Evolutionary conservation across 2,888 invertebrate species (phyloP).

Genomic region (Trachelus troglodyta): DNA sequence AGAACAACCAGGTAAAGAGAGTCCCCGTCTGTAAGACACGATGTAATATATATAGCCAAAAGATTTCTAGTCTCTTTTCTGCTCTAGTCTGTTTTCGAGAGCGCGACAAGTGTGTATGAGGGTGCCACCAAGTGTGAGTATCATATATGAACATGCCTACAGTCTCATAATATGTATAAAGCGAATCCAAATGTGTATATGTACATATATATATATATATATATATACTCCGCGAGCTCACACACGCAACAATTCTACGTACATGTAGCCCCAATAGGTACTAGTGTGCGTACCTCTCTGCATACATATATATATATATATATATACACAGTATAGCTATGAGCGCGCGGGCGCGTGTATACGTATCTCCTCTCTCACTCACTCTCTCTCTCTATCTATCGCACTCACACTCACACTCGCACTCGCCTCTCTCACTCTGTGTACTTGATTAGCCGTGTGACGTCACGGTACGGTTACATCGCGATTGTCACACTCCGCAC

Average conservation of each 20-base stretch:
- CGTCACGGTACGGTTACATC: conserved; percentile 63
- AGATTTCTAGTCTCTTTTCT: background rate
- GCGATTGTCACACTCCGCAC: conserved; percentile 53
- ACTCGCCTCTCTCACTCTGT: conserved; percentile 40
- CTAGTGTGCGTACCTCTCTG: background rate
- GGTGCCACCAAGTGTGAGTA: background rate
- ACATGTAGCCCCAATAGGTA: background rate
- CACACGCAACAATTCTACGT: background rate
- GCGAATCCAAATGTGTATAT: background rate
- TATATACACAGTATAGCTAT: too few species aligned
- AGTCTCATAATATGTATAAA: background rate
- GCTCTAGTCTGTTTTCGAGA: background rate
- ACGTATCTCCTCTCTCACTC: background rate
- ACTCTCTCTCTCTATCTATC: background rate
- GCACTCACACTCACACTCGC: conserved; percentile 2
- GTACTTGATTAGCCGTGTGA: conserved; percentile 63
- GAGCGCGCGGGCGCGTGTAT: background rate
- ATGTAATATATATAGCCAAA: background rate
- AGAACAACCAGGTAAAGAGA: background rate
- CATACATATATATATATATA: background rate
- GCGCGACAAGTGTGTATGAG: background rate
- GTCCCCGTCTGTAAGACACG: background rate
- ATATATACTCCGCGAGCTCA: background rate
- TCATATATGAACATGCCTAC: background rate
- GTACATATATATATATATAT: background rate